phyloP scores from a whole-genome alignment of 2,888 invertebrate species.

The Steromphala cineraria region DNA sequence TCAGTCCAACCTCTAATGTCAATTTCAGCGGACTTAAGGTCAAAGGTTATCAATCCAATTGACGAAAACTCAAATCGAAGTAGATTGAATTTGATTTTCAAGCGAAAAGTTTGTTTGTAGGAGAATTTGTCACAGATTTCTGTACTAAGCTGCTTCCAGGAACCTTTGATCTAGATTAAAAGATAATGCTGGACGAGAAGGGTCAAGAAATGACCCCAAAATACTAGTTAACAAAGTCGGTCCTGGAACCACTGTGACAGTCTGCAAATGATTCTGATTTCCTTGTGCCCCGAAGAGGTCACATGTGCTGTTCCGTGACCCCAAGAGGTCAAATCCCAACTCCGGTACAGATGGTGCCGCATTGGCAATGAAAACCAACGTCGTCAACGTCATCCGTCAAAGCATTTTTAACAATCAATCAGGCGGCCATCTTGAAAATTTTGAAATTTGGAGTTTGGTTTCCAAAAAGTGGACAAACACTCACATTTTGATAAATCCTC shows the following conservation, averaged over 20 bases:
- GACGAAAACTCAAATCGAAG: neutral
- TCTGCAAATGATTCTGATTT: neutral
- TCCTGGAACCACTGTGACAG: neutral
- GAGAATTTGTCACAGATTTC: neutral
- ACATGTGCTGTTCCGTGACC: constrained; percentile 5
- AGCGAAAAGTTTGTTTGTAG: neutral
- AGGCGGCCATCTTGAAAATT: neutral
- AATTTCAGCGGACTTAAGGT: neutral
- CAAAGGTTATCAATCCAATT: neutral
- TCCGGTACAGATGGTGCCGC: neutral
- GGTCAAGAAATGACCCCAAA: neutral
- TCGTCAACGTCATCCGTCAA: no score
- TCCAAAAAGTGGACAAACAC: neutral
- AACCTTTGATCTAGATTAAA: neutral
- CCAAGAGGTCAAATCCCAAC: neutral
- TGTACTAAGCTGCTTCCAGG: neutral
- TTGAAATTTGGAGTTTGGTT: neutral
- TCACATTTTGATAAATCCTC: constrained; percentile 15
- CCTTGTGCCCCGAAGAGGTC: neutral
- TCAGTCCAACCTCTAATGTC: no score
- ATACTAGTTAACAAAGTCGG: neutral
- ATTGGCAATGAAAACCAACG: neutral
- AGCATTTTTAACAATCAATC: neutral
- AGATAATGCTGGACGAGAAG: neutral
- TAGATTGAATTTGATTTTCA: neutral